These are phyloP conservation scores for Clanis bilineata DNA, from an alignment of 2,888 invertebrate species.

Conservation along the genomic window DNA sequence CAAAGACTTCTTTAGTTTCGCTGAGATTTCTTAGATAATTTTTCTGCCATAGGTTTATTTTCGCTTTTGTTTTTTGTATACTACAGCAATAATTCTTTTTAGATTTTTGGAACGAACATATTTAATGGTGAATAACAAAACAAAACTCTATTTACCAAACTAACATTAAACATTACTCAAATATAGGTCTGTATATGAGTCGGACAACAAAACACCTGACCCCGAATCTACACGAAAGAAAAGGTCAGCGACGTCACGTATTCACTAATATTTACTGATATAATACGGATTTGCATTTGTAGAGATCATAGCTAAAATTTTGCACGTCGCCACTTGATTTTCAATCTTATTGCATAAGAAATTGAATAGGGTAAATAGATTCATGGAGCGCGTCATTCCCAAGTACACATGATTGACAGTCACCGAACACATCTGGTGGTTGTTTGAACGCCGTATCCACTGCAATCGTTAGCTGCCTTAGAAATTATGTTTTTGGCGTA, in stretches of 20 bases:
- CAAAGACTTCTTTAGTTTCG: no score
- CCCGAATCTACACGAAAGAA: neutral
- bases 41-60: no score
- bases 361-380: no score
- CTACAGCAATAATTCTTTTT: no score
- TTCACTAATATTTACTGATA: neutral
- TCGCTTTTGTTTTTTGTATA: no score
- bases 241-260: neutral
- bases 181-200: neutral
- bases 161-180: neutral
- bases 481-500: constrained; percentile 60
- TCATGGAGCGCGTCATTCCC: no score
- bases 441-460: constrained; percentile 50
- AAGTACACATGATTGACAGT: neutral
- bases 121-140: no score
- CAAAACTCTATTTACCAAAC: neutral
- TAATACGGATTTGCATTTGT: constrained; percentile 20
- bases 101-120: no score
- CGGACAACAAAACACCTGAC: neutral
- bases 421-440: constrained; percentile 2
- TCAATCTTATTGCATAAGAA: neutral
- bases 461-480: constrained; percentile 46
- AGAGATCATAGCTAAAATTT: neutral
- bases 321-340: neutral
- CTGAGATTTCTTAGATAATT: no score